Evolutionary conservation across 2,797 vertebrate genomes (phyloP).

Genomic region (Nyctalus aviator): DNA sequence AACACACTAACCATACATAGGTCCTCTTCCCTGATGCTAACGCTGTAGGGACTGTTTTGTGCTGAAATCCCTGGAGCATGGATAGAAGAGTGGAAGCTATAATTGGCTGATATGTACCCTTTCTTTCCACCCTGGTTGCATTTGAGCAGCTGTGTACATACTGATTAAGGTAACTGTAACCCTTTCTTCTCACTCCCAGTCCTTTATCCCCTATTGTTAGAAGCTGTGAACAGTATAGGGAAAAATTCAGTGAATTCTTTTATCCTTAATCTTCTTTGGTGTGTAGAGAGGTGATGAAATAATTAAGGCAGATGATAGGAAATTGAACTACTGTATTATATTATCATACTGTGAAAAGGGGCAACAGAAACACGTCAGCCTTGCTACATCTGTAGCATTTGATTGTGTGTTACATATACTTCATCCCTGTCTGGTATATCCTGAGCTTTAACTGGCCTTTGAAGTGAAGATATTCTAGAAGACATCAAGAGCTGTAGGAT

Average conservation of each 20-base stretch:
- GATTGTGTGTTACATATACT: neutral
- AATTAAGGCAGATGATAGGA: conserved; percentile 34
- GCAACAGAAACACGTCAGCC: neutral
- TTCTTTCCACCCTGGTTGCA: neutral
- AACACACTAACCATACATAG: neutral
- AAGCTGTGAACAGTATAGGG: conserved; percentile 21
- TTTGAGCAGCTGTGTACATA: neutral
- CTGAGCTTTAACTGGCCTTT: neutral
- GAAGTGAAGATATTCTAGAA: neutral
- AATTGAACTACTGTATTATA: conserved; percentile 46
- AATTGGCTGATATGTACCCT: neutral
- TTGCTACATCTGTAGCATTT: neutral
- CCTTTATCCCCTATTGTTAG: neutral
- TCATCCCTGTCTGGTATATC: neutral
- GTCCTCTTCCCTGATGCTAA: neutral
- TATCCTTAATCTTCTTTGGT: neutral
- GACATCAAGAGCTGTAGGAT: neutral
- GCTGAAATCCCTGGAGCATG: neutral
- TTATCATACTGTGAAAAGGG: conserved; percentile 49
- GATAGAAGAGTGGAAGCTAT: neutral
- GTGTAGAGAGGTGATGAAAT: neutral
- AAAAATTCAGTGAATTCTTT: neutral
- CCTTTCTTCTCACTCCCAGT: neutral
- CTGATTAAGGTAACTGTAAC: neutral
- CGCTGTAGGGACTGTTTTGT: neutral